These are phyloP conservation scores for Eupithecia centaureata DNA, from an alignment of 2,888 invertebrate species.

Conservation along the genomic window DNA sequence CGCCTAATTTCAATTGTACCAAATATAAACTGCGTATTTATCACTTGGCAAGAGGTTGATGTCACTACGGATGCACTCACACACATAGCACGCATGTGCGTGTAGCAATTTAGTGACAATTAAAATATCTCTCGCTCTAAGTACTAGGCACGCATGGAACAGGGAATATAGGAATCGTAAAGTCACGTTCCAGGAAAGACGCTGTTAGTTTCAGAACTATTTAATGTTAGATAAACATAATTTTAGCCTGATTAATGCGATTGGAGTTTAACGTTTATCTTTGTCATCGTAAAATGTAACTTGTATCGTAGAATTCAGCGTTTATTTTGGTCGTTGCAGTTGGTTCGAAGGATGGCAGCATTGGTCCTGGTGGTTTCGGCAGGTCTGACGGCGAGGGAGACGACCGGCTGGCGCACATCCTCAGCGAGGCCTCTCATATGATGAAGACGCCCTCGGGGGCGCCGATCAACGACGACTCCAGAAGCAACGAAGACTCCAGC, in stretches of 20 bases:
- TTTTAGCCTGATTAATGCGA: slow-evolving; percentile 29
- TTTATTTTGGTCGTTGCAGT: slow-evolving; percentile 65
- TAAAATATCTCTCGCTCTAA: slow-evolving; percentile 65
- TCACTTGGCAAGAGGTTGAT: slow-evolving; percentile 76
- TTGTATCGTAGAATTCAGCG: slow-evolving; percentile 11
- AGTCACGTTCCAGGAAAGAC: slow-evolving; percentile 44
- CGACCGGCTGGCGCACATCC: slow-evolving; percentile 96
- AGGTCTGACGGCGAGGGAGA: slow-evolving; percentile 91
- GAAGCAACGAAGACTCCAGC: slow-evolving; percentile 92
- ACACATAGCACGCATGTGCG: slow-evolving; percentile 51
- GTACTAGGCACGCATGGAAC: slow-evolving; percentile 49
- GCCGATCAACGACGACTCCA: slow-evolving; percentile 83
- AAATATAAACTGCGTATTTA: slow-evolving; percentile 81
- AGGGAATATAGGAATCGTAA: slow-evolving; percentile 51
- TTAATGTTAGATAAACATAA: slow-evolving; percentile 26
- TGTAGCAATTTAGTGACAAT: slow-evolving; percentile 75
- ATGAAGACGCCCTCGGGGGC: slow-evolving; percentile 87
- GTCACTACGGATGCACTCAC: slow-evolving; percentile 47
- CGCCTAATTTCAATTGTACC: slow-evolving; percentile 82
- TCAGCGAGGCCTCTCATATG: slow-evolving; percentile 95
- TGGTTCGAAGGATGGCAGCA: slow-evolving; percentile 91
- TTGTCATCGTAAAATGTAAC: slow-evolving; percentile 20
- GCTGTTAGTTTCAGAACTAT: slow-evolving; percentile 34
- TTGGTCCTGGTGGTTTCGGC: slow-evolving; percentile 89
- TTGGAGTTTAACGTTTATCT: slow-evolving; percentile 23